A percentile compares a stretch with the other conserved stretches of the same genome.
Conservation (phyloP, 2,797 vertebrate species). For the Vultur gryphus region DNA sequence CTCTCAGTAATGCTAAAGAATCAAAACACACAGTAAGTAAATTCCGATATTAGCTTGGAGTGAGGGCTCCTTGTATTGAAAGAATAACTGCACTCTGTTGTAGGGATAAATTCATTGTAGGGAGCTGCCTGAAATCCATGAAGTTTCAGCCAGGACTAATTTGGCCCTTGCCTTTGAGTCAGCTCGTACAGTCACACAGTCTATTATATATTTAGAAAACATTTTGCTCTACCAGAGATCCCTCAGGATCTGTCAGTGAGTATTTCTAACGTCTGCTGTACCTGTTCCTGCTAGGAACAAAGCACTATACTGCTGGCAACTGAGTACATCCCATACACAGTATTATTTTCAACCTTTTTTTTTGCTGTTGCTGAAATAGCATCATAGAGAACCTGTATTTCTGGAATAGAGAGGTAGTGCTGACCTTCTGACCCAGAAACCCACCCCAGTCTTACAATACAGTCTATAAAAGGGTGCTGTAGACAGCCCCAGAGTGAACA, state of each 20-base stretch:
- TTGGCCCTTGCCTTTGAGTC: not conserved
- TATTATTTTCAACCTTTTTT: not conserved
- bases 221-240: not conserved
- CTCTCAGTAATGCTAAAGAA: not conserved
- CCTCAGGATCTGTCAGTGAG: not conserved
- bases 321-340: not conserved
- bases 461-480: conserved; percentile 16
- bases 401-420: not conserved
- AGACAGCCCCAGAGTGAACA: not conserved
- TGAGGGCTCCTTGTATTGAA: not conserved
- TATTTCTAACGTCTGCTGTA: not conserved
- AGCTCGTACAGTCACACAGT: not conserved
- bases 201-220: not conserved
- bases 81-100: not conserved
- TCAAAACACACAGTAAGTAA: not conserved
- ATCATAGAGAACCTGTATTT: not conserved
- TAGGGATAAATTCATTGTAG: not conserved
- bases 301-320: not conserved
- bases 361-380: not conserved
- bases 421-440: not conserved
- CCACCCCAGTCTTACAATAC: not conserved
- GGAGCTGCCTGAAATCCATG: not conserved
- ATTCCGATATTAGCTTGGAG: not conserved
- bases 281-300: not conserved
- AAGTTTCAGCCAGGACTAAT: not conserved